phyloP scores from a whole-genome alignment of 2,888 invertebrate genomes.

The Phlogophora meticulosa region DNA sequence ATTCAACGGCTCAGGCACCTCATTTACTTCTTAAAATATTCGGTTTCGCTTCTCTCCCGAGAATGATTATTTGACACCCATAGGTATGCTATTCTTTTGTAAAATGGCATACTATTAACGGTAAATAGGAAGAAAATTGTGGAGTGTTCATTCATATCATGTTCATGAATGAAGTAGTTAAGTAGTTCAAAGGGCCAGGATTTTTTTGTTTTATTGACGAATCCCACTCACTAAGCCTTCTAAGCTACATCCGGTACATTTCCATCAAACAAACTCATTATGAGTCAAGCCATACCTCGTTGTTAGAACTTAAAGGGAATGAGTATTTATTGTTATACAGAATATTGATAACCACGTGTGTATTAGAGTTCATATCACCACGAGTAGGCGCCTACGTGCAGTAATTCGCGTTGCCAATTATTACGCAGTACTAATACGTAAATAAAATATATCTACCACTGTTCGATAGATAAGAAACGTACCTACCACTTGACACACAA shows the following conservation, averaged over 20 bases:
- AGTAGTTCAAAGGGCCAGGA: background rate
- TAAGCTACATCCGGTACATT: constrained; percentile 43
- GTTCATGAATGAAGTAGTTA: constrained; percentile 1
- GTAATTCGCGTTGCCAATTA: constrained; percentile 81
- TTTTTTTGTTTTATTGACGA: constrained; percentile 14
- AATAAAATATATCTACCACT: constrained; percentile 55
- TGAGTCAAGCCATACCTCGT: constrained; percentile 47
- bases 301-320: constrained; percentile 41
- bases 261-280: constrained; percentile 45
- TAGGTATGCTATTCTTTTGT: constrained; percentile 15
- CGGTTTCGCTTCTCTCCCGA: constrained; percentile 31
- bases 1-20: constrained; percentile 18
- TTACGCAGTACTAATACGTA: constrained; percentile 60
- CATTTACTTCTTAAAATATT: constrained; percentile 45
- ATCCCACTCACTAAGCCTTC: constrained; percentile 17
- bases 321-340: constrained; percentile 42
- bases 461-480: constrained; percentile 53
- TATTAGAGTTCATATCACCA: constrained; percentile 58
- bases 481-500: constrained; percentile 38
- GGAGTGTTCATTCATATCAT: constrained; percentile 1
- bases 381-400: constrained; percentile 86
- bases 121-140: background rate
- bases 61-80: constrained; percentile 23
- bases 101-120: constrained; percentile 4
- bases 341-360: constrained; percentile 56